Conservation (phyloP, 2,797 vertebrate species). For the Hydrophis major region DNA sequence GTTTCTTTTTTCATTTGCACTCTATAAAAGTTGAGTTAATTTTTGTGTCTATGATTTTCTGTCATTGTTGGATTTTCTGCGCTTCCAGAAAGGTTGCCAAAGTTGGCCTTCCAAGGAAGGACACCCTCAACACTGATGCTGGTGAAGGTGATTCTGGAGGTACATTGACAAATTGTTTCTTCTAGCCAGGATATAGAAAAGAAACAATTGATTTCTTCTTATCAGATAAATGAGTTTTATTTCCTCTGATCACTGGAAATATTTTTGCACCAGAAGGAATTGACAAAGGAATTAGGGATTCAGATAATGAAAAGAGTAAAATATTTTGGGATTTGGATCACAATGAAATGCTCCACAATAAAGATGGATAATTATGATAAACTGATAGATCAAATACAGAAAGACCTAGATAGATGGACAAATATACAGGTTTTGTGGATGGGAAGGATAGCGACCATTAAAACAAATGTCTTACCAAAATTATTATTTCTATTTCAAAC, state of each 20-base stretch:
- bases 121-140: background rate
- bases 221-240: background rate
- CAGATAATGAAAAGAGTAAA: too few relatives aligned
- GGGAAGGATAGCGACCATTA: too few relatives aligned
- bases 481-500: background rate
- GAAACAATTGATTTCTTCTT: background rate
- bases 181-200: background rate
- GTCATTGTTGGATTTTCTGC: background rate
- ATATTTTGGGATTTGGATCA: too few relatives aligned
- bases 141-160: background rate
- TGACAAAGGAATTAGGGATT: too few relatives aligned
- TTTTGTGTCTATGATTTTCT: background rate
- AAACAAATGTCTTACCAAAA: too few relatives aligned
- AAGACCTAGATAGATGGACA: too few relatives aligned
- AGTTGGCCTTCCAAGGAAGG: background rate
- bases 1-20: background rate
- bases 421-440: too few relatives aligned
- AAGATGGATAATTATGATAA: too few relatives aligned
- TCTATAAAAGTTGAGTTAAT: background rate
- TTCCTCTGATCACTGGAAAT: background rate
- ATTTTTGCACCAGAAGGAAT: background rate
- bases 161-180: background rate
- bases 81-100: background rate
- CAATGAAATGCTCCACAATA: too few relatives aligned
- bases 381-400: too few relatives aligned